Percentiles rank a stretch among this genome's conserved stretches.
These are phyloP conservation scores for Grammomys surdaster DNA, from an alignment of 2,113 vertebrate species.

Conservation along the genomic window DNA sequence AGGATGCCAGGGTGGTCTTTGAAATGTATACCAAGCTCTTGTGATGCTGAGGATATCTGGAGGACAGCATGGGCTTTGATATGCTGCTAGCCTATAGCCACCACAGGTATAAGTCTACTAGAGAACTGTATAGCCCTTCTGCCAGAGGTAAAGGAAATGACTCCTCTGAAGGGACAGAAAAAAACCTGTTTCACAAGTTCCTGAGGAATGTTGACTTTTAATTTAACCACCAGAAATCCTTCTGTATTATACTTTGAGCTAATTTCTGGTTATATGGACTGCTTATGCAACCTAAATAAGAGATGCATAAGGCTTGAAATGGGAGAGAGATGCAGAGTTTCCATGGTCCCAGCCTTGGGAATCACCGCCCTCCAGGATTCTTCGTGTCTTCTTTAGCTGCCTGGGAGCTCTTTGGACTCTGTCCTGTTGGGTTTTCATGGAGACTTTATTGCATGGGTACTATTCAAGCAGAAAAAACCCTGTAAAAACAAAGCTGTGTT, in stretches of 20 bases:
- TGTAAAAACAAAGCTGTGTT: background rate
- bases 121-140: background rate
- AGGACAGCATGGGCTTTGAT: background rate
- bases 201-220: background rate
- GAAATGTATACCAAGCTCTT: background rate
- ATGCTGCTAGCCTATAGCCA: background rate
- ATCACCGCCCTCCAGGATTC: background rate
- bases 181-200: background rate
- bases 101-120: background rate
- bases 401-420: background rate
- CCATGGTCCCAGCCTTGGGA: background rate
- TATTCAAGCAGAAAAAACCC: background rate
- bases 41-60: background rate
- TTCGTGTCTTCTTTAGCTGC: background rate
- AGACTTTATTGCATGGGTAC: background rate
- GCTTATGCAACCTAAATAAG: background rate
- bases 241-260: no score
- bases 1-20: background rate
- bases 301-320: no score
- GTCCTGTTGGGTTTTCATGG: background rate
- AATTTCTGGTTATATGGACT: background rate
- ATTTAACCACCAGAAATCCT: background rate
- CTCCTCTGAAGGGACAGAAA: background rate
- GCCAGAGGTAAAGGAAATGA: background rate
- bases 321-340: background rate